Base-by-base conservation (phyloP, 2,888 invertebrate genomes). In the Drosophila demipolita region DNA sequence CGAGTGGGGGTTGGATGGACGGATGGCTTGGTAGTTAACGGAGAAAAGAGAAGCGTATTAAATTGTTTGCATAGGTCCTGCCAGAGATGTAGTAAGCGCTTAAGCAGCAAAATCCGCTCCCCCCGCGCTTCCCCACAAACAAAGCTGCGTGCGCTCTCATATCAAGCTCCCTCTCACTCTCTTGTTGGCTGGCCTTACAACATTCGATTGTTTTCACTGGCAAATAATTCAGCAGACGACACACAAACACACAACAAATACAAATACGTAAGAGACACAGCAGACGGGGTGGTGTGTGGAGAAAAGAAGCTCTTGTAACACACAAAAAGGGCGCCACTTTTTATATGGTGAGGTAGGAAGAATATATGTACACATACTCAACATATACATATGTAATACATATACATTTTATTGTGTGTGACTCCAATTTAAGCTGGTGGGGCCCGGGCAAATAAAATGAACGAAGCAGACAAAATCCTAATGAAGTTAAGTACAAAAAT, bases 341-440 rank as follows among this genome's bases (percentile, higher is more conserved):
- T 88, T 88, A 74, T 83, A 58, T 75, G 81, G 87, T 85, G 87
- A 87, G 87, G 87, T 87, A 87, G 87, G 87, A 89, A 90, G 45
- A 45, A 23, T 45, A 23, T 45, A 45, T 45, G 23, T 26, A 45
- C 45, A 45, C 66, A 75, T 50, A 68, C 60, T 66, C 35, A 58
- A 68, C 61, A 53, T 55, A 54, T 54, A 65, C 48, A 62, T 66
- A 59, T 60, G 38, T 32, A 66, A 42, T 58, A 48, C 36, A 54
- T 61, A 68, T 54, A 57, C 26, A 63, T 60, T 49, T 64, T 70
- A 68, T 55, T 73, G 66, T 68, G 50, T 75, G 54, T 64, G 68
- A 70, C 75, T 72, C 53, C 55, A 70, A 60, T 58, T 75, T 70
- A 61, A 58, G 55, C 54, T 73, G 59, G 61, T 54, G 54, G 64